phyloP scores from a whole-genome alignment of 2,113 vertebrate genomes.

The Nothoprocta pentlandii region DNA sequence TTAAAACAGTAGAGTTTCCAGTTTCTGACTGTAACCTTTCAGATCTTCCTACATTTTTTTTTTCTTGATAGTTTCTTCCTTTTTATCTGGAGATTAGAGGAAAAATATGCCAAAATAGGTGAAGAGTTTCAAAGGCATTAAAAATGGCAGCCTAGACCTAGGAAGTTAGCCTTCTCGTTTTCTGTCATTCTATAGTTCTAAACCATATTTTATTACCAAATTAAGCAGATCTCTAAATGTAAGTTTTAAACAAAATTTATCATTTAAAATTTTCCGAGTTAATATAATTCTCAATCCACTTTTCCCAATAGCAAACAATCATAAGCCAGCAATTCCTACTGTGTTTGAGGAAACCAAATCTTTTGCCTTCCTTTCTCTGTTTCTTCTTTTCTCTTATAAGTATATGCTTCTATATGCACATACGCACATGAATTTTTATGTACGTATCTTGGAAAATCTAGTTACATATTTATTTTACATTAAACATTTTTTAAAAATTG shows the following conservation, averaged over 20 bases:
- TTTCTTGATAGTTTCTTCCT: fast-evolving
- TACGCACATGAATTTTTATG: too few relatives aligned
- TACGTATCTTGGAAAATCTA: not conserved
- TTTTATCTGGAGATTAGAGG: not conserved
- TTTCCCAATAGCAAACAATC: not conserved
- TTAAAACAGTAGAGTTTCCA: not conserved
- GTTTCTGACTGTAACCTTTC: not conserved
- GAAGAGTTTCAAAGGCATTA: not conserved
- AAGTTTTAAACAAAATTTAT: not conserved
- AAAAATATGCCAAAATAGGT: not conserved
- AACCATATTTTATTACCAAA: not conserved
- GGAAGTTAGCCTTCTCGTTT: not conserved
- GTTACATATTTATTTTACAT: not conserved
- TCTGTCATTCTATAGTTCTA: not conserved
- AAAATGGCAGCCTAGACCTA: fast-evolving
- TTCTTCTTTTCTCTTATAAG: not conserved
- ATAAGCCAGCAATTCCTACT: not conserved
- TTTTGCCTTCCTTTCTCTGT: not conserved
- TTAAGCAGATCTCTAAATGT: not conserved
- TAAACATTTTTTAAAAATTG: not conserved
- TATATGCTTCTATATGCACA: not conserved
- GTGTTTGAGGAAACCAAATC: not conserved
- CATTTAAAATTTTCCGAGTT: not conserved
- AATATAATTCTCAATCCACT: not conserved
- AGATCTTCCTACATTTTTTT: not conserved